phyloP scores from a whole-genome alignment of 2,797 vertebrate genomes.

The Cyprinodon diabolis region DNA sequence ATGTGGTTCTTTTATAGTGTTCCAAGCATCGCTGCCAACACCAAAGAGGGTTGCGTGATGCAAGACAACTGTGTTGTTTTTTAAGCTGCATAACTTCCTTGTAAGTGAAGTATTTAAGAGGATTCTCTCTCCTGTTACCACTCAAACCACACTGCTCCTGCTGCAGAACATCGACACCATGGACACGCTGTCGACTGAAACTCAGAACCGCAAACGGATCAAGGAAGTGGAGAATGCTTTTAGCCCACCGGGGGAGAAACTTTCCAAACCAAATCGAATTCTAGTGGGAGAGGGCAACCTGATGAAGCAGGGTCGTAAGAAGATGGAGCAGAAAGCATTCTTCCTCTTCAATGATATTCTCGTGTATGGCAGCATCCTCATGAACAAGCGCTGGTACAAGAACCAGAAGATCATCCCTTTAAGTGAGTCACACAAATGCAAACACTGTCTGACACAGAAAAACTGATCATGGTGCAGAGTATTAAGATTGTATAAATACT shows the following conservation, averaged over 20 bases:
- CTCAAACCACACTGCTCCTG: neutral
- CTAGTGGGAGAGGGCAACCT: slow-evolving; percentile 90
- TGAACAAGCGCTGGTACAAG: slow-evolving; percentile 85
- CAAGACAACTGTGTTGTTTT: neutral
- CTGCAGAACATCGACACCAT: slow-evolving; percentile 53
- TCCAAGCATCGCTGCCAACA: neutral
- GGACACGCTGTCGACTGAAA: slow-evolving; percentile 74
- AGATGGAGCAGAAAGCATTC: slow-evolving; percentile 84
- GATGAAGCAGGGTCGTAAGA: slow-evolving; percentile 87
- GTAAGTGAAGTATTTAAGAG: neutral
- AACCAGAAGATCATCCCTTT: slow-evolving; percentile 87
- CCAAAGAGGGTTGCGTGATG: neutral
- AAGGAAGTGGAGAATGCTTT: slow-evolving; percentile 81
- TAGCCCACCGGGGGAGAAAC: neutral
- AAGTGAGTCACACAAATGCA: slow-evolving; percentile 44
- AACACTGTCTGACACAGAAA: neutral
- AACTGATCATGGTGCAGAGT: neutral
- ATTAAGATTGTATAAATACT: neutral
- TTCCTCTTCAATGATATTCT: slow-evolving; percentile 93
- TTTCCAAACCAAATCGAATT: slow-evolving; percentile 81
- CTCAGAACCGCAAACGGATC: slow-evolving; percentile 86
- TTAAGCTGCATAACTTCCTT: slow-evolving; percentile 9
- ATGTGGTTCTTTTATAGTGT: neutral
- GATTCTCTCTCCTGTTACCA: neutral
- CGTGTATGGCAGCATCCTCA: slow-evolving; percentile 89